A percentile compares a stretch with the other conserved stretches of the same genome.
Conservation (phyloP, 1,140 invertebrate genomes). For the Eumaeus atala region DNA sequence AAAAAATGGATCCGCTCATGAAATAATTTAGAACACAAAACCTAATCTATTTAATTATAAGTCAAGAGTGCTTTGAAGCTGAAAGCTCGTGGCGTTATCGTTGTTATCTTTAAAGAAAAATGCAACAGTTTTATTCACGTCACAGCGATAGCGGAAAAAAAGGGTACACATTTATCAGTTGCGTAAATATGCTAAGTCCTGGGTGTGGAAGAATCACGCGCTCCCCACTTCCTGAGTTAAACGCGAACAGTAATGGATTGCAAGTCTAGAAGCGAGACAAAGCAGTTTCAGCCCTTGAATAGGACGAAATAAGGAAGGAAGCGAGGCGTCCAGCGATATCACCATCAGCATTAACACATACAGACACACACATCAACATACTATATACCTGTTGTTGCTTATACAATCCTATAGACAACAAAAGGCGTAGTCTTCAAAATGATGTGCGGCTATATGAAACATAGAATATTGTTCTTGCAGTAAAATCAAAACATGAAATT, state of each 20-base stretch:
- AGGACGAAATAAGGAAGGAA: conserved; percentile 16
- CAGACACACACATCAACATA: too few relatives aligned
- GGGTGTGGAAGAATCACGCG: conserved; percentile 34
- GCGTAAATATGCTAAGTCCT: conserved; percentile 62
- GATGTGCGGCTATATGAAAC: too few relatives aligned
- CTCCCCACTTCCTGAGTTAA: conserved; percentile 43
- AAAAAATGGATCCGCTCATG: too few relatives aligned
- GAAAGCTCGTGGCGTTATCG: conserved; percentile 7
- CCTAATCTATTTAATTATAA: neutral
- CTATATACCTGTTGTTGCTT: too few relatives aligned
- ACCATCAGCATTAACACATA: too few relatives aligned
- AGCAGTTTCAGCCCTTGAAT: conserved; percentile 45
- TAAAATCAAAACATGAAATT: too few relatives aligned
- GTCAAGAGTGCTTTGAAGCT: neutral
- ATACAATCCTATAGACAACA: too few relatives aligned
- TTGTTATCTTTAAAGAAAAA: conserved; percentile 50
- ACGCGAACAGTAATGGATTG: conserved; percentile 54
- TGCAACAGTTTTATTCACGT: conserved; percentile 54
- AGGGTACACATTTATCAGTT: conserved; percentile 54
- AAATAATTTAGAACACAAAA: too few relatives aligned
- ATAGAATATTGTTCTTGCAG: too few relatives aligned
- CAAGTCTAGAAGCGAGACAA: conserved; percentile 62
- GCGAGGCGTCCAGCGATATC: conserved; percentile 22
- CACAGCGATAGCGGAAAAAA: conserved; percentile 50
- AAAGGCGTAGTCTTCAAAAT: too few relatives aligned